Conservation (phyloP, 2,113 vertebrate species). For the Trichechus manatus region DNA sequence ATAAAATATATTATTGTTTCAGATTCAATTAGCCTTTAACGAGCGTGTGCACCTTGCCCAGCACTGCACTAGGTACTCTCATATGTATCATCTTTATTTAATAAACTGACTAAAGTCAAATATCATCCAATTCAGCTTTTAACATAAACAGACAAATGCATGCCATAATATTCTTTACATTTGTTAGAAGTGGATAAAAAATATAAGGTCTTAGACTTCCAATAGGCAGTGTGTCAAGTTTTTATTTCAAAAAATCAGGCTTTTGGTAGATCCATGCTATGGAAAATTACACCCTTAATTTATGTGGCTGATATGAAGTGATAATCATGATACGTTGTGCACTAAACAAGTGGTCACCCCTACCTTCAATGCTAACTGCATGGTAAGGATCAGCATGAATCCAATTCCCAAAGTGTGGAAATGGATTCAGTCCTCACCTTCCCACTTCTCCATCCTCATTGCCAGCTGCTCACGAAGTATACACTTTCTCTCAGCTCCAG, state of each 20-base stretch:
- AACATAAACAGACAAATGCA: constrained; percentile 5
- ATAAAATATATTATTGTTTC: constrained; percentile 35
- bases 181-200: neutral
- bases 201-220: constrained; percentile 1
- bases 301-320: neutral
- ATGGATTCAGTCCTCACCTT: neutral
- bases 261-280: neutral
- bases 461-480: neutral
- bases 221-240: neutral
- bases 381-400: neutral
- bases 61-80: neutral
- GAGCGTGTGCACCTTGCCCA: neutral
- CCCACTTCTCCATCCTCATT: neutral
- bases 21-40: constrained; percentile 56
- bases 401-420: neutral
- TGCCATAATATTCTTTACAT: neutral
- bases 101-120: constrained; percentile 26
- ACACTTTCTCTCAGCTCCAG: neutral
- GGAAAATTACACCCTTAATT: constrained; percentile 30
- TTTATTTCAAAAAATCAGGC: neutral
- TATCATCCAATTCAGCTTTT: neutral
- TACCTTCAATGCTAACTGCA: neutral
- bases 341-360: neutral
- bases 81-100: constrained; percentile 9
- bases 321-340: neutral